phyloP scores from a whole-genome alignment of 37 sponge, comb jelly and placozoan species.

The Mnemiopsis leidyi region DNA sequence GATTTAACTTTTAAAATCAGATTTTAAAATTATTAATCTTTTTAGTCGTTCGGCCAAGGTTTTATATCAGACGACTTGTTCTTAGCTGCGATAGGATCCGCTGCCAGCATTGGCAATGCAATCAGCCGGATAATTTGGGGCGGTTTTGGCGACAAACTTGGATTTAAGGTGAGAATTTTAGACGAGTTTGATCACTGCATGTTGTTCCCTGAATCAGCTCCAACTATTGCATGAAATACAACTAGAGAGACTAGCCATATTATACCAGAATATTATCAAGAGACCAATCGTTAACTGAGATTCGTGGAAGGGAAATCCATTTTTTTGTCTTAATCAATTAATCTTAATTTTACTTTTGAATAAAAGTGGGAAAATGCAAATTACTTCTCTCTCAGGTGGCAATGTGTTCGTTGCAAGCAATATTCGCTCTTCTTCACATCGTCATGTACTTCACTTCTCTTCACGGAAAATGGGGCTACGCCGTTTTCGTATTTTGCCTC shows the following conservation, averaged over 20 bases:
- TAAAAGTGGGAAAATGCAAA: neutral
- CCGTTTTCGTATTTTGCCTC: constrained; percentile 77
- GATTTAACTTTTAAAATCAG: too few relatives aligned
- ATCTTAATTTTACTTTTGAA: too few relatives aligned
- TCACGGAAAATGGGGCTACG: constrained; percentile 39
- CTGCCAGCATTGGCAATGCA: constrained; percentile 34
- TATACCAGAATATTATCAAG: too few relatives aligned
- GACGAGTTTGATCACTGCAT: too few relatives aligned
- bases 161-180: constrained; percentile 2
- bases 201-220: too few relatives aligned
- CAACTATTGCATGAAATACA: too few relatives aligned
- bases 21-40: too few relatives aligned
- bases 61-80: constrained; percentile 45
- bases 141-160: neutral
- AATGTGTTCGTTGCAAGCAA: neutral
- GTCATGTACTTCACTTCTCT: constrained; percentile 29
- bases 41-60: constrained; percentile 22
- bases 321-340: too few relatives aligned
- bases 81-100: constrained; percentile 45
- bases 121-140: constrained; percentile 59
- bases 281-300: too few relatives aligned
- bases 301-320: too few relatives aligned
- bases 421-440: constrained; percentile 20
- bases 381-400: constrained; percentile 2
- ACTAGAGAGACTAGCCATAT: too few relatives aligned